These are phyloP conservation scores for Drosophila saltans DNA, from an alignment of 1,140 invertebrate genomes.

Conservation along the genomic window DNA sequence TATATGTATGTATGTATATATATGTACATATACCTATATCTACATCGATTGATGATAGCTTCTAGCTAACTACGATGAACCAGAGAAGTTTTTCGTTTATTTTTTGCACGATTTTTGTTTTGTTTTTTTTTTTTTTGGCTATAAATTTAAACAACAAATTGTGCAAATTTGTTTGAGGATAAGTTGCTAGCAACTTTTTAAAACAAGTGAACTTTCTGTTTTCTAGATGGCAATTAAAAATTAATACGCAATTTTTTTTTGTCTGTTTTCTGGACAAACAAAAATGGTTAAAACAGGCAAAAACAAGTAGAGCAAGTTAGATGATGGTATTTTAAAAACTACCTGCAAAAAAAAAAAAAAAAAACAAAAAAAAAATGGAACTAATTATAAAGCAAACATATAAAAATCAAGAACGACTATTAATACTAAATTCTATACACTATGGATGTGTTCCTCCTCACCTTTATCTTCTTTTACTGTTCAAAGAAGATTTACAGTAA, in stretches of 20 bases:
- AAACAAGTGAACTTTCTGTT: slow-evolving; percentile 23
- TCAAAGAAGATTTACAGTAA: slow-evolving; percentile 2
- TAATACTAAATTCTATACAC: background rate
- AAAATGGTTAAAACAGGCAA: slow-evolving; percentile 26
- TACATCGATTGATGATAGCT: background rate
- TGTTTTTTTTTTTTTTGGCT: background rate
- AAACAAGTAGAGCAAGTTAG: slow-evolving; percentile 11
- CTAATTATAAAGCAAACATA: slow-evolving; percentile 10
- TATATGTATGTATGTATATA: background rate
- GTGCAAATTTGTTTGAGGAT: slow-evolving; percentile 12
- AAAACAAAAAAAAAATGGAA: background rate
- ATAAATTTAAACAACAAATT: slow-evolving; percentile 31
- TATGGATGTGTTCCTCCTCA: background rate
- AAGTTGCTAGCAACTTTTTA: slow-evolving; percentile 5
- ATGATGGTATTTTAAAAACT: background rate
- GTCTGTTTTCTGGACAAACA: no score
- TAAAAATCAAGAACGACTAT: background rate
- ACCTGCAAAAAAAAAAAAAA: background rate
- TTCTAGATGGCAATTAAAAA: slow-evolving; percentile 19
- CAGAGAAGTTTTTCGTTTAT: slow-evolving; percentile 29
- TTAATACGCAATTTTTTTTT: slow-evolving; percentile 2
- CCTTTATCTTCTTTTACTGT: background rate
- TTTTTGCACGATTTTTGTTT: slow-evolving; percentile 42
- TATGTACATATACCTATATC: slow-evolving; percentile 24
- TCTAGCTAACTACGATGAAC: slow-evolving; percentile 25